A percentile compares a stretch with the other conserved stretches of the same genome.
phyloP scores from a whole-genome alignment of 2,113 vertebrate genomes.

The Nanorana parkeri region DNA sequence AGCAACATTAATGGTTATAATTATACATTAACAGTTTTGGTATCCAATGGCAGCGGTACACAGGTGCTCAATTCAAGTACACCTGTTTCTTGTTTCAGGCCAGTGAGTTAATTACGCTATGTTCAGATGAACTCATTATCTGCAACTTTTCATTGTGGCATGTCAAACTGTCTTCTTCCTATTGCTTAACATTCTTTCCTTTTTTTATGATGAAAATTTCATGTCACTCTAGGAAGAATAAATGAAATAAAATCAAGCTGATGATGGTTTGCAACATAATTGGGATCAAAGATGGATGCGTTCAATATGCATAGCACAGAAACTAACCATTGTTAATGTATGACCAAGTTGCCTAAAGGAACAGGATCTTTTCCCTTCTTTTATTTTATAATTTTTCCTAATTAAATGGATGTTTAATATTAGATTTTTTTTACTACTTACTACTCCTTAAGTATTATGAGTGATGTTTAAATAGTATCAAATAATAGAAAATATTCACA shows the following conservation, averaged over 20 bases:
- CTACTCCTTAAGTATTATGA: not conserved
- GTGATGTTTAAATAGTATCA: no score
- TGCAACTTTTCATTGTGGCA: not conserved
- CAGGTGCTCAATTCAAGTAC: slow-evolving; percentile 32
- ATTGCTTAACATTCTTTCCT: not conserved
- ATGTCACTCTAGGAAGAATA: not conserved
- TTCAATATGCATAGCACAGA: no score
- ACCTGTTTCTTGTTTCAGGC: slow-evolving; percentile 43
- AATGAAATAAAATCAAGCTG: no score
- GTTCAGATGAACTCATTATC: slow-evolving; percentile 30
- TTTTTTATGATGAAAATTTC: not conserved
- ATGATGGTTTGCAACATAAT: no score
- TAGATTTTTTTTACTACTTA: not conserved
- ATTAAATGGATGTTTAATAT: no score
- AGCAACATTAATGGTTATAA: slow-evolving; percentile 3
- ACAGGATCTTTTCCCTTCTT: no score
- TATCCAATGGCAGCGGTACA: slow-evolving; percentile 16
- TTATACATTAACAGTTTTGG: slow-evolving; percentile 16
- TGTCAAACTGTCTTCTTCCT: not conserved
- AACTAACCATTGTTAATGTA: no score
- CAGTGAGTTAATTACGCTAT: slow-evolving; percentile 26
- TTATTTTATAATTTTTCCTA: no score
- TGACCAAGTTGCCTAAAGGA: no score
- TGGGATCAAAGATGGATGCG: no score
- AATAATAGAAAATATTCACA: not conserved